These are phyloP conservation scores for Pheosia tremula DNA, from an alignment of 2,888 invertebrate genomes.

Conservation along the genomic window DNA sequence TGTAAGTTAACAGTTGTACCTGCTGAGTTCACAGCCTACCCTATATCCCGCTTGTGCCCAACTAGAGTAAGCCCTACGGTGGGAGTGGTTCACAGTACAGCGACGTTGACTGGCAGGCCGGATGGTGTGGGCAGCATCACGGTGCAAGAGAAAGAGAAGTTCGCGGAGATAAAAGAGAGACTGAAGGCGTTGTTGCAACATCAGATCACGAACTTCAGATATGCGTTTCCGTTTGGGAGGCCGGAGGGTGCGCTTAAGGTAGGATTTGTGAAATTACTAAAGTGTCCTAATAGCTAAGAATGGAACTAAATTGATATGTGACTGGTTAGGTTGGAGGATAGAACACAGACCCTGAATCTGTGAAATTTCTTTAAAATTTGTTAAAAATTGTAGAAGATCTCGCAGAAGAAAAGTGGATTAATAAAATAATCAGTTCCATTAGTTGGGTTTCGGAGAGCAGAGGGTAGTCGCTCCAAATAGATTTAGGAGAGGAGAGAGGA, in stretches of 20 bases:
- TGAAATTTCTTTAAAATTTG: too few relatives aligned
- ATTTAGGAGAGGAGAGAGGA: too few relatives aligned
- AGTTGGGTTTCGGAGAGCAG: too few relatives aligned
- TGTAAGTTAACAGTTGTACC: constrained; percentile 26
- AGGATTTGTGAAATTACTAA: constrained; percentile 7
- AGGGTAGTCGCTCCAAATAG: too few relatives aligned
- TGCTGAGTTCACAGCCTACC: constrained; percentile 64
- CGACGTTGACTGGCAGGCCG: constrained; percentile 90
- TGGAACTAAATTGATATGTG: too few relatives aligned
- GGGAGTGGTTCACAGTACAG: constrained; percentile 82
- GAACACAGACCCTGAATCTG: too few relatives aligned
- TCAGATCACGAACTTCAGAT: constrained; percentile 99
- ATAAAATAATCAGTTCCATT: too few relatives aligned
- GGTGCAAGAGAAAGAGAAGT: constrained; percentile 98
- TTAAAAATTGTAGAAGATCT: too few relatives aligned
- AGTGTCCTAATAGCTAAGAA: too few relatives aligned
- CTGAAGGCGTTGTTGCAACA: constrained; percentile 96
- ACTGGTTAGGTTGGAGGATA: too few relatives aligned
- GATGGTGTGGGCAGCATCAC: constrained; percentile 99
- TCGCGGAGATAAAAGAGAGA: constrained; percentile 98
- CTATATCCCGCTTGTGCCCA: constrained; percentile 77
- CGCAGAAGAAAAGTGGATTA: too few relatives aligned
- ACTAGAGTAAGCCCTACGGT: constrained; percentile 80
- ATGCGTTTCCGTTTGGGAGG: constrained; percentile 99
- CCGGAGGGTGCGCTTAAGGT: constrained; percentile 98